phyloP scores from a whole-genome alignment of 2,888 invertebrate species.

The Desoria tigrina region DNA sequence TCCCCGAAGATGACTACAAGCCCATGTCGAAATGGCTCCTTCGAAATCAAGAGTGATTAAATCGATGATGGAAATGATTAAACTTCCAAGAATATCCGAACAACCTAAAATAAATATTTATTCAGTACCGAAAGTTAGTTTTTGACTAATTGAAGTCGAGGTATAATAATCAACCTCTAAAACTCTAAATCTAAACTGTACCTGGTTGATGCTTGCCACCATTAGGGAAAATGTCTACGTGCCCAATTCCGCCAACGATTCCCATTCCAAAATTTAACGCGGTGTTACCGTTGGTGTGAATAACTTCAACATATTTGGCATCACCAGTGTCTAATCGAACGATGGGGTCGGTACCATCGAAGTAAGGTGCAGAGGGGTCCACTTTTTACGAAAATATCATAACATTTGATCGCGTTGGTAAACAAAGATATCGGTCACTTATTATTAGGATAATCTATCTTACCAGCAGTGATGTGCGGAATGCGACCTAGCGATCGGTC shows the following conservation, averaged over 20 bases:
- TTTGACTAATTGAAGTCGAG: neutral
- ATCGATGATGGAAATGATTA: constrained; percentile 46
- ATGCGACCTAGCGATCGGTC: constrained; percentile 48
- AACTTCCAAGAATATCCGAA: constrained; percentile 46
- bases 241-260: constrained; percentile 53
- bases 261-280: constrained; percentile 45
- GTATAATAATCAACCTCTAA: neutral
- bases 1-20: constrained; percentile 53
- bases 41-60: constrained; percentile 48
- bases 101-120: no score
- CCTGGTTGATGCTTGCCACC: constrained; percentile 35
- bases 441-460: no score
- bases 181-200: neutral
- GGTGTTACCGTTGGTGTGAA: constrained; percentile 64
- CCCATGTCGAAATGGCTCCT: constrained; percentile 42
- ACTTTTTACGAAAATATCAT: no score
- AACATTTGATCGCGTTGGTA: no score
- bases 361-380: constrained; percentile 69
- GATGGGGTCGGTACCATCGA: constrained; percentile 57
- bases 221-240: constrained; percentile 58
- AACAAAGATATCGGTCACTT: no score
- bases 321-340: constrained; percentile 63
- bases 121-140: constrained; percentile 20
- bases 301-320: constrained; percentile 66
- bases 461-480: constrained; percentile 53